Evolutionary conservation across 2,888 invertebrate genomes (phyloP).

Genomic region (Acanthococcus lagerstroemiae): DNA sequence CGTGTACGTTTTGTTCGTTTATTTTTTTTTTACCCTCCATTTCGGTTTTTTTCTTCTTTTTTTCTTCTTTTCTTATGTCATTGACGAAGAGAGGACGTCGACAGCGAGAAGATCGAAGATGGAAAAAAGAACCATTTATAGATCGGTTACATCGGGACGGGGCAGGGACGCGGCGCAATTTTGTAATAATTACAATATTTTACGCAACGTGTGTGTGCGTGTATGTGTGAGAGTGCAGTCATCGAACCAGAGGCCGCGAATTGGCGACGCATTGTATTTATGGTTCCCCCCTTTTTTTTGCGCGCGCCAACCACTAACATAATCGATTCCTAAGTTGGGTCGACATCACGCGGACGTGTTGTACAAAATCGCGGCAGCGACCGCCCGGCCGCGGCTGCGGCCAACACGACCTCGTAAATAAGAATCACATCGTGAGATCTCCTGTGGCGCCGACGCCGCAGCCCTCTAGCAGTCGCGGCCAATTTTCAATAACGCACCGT

Average conservation of each 20-base stretch:
- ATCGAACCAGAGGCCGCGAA: neutral
- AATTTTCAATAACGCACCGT: conserved; percentile 26
- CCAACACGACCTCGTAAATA: conserved; percentile 23
- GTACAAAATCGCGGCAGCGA: neutral
- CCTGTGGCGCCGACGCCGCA: conserved; percentile 23
- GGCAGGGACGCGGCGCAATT: neutral
- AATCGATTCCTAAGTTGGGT: neutral
- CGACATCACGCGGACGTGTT: neutral
- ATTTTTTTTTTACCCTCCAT: too few relatives aligned
- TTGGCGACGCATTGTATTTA: neutral
- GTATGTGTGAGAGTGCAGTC: too few relatives aligned
- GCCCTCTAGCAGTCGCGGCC: conserved; percentile 12
- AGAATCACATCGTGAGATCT: conserved; percentile 27
- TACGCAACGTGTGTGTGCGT: too few relatives aligned
- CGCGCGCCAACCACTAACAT: neutral
- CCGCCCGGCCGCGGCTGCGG: too few relatives aligned
- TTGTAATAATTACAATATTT: neutral
- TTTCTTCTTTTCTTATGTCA: neutral
- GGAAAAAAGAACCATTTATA: too few relatives aligned
- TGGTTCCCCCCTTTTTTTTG: neutral
- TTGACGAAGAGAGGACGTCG: too few relatives aligned
- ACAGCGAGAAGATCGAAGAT: neutral
- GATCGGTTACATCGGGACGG: neutral
- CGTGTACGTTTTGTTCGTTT: neutral
- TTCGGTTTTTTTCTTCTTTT: neutral